Evolutionary conservation across 2,113 vertebrate species (phyloP).

Genomic region (Murina feae): DNA sequence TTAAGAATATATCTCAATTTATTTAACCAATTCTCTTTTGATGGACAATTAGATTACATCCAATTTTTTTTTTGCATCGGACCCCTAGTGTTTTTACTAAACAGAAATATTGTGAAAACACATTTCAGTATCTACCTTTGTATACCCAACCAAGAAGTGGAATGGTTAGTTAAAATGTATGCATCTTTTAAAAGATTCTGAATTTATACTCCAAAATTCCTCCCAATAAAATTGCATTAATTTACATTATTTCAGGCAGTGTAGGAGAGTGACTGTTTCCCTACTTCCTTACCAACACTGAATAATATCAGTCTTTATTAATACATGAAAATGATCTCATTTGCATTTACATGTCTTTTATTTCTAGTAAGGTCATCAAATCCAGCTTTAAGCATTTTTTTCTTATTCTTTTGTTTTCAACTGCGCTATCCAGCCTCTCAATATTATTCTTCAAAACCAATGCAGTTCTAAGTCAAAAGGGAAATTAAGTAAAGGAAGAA

Average conservation of each 20-base stretch:
- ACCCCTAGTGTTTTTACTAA: not conserved
- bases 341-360: constrained; percentile 1
- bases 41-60: not conserved
- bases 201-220: not conserved
- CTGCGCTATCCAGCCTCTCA: constrained; percentile 3
- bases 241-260: not conserved
- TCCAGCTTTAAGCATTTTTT: constrained; percentile 26
- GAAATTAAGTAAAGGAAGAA: not conserved
- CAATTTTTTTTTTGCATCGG: not conserved
- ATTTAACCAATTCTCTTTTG: constrained; percentile 35
- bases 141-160: not conserved
- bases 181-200: constrained; percentile 35
- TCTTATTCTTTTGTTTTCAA: constrained; percentile 44
- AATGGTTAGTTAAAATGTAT: constrained; percentile 1
- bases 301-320: constrained; percentile 7
- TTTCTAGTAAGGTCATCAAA: constrained; percentile 18
- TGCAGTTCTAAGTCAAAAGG: not conserved
- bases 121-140: constrained; percentile 23
- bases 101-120: constrained; percentile 14
- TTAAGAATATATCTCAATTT: not conserved
- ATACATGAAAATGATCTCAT: constrained; percentile 16
- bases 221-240: not conserved
- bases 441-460: constrained; percentile 22
- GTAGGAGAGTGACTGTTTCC: not conserved
- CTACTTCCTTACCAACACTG: constrained; percentile 1